Evolutionary conservation across 2,113 vertebrate genomes (phyloP).

Genomic region (Willisornis vidua): DNA sequence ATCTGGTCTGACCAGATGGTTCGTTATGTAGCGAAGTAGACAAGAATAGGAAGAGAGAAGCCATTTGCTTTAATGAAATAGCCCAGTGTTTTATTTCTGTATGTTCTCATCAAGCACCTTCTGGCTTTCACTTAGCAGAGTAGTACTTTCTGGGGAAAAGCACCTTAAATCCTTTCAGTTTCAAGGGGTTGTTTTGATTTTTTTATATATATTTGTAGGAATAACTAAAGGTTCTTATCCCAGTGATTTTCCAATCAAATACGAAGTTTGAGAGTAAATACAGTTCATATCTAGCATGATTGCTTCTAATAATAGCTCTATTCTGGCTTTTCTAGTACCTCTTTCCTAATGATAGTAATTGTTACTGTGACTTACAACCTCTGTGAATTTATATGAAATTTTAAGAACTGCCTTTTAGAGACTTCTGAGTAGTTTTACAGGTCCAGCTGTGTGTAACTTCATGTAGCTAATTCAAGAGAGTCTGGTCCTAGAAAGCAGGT

Average conservation of each 20-base stretch:
- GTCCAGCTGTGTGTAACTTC: neutral
- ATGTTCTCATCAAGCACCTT: neutral
- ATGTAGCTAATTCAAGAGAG: neutral
- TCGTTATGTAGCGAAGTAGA: neutral
- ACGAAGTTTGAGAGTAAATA: neutral
- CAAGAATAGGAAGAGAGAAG: slow-evolving; percentile 10
- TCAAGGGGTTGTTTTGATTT: neutral
- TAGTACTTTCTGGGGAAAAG: neutral
- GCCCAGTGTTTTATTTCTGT: neutral
- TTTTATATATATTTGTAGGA: neutral
- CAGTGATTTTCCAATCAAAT: neutral
- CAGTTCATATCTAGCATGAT: neutral
- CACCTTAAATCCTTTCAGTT: neutral
- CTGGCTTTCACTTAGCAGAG: neutral
- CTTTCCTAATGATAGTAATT: neutral
- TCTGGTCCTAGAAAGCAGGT: neutral
- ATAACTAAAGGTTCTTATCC: neutral
- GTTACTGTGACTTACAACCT: neutral
- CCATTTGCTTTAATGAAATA: neutral
- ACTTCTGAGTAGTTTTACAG: neutral
- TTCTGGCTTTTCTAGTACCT: neutral
- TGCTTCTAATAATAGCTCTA: neutral
- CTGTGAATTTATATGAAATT: neutral
- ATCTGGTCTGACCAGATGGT: slow-evolving; percentile 25
- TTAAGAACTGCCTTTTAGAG: neutral